Conservation (phyloP, 2,888 invertebrate species). For the Aethes cnicana region DNA sequence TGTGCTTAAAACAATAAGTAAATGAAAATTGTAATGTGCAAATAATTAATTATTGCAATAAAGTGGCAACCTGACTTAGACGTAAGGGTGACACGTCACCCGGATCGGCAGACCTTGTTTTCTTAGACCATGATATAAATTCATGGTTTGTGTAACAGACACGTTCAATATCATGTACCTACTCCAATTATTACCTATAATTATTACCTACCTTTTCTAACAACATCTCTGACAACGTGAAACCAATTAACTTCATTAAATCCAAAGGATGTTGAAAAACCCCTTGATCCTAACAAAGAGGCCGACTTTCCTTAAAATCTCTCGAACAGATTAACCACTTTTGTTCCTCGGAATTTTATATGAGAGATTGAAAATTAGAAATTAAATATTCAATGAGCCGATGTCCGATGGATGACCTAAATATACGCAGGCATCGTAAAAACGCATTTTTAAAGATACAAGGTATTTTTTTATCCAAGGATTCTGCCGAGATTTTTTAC, state of each 20-base stretch:
- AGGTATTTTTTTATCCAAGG: neutral
- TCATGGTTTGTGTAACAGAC: too few species aligned
- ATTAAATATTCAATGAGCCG: slow-evolving; percentile 52
- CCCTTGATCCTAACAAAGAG: slow-evolving; percentile 72
- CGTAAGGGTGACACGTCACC: too few species aligned
- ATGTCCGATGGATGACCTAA: slow-evolving; percentile 3
- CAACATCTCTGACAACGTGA: neutral
- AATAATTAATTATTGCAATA: too few species aligned
- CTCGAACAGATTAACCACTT: slow-evolving; percentile 75
- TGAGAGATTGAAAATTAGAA: slow-evolving; percentile 58
- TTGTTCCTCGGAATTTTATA: slow-evolving; percentile 70
- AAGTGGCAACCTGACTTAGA: too few species aligned
- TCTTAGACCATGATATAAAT: too few species aligned
- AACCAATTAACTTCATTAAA: slow-evolving; percentile 8
- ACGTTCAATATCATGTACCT: too few species aligned
- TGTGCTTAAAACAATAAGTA: too few species aligned
- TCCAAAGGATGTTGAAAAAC: slow-evolving; percentile 44
- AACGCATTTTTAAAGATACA: neutral
- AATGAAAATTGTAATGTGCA: too few species aligned
- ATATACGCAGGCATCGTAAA: neutral
- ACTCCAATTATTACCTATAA: too few species aligned
- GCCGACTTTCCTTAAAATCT: slow-evolving; percentile 68
- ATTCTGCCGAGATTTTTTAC: too few species aligned
- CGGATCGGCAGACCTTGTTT: too few species aligned
- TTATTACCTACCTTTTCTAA: too few species aligned